These are phyloP conservation scores for Hydrolagus affinis DNA, from an alignment of 2,113 vertebrate species.

Conservation along the genomic window DNA sequence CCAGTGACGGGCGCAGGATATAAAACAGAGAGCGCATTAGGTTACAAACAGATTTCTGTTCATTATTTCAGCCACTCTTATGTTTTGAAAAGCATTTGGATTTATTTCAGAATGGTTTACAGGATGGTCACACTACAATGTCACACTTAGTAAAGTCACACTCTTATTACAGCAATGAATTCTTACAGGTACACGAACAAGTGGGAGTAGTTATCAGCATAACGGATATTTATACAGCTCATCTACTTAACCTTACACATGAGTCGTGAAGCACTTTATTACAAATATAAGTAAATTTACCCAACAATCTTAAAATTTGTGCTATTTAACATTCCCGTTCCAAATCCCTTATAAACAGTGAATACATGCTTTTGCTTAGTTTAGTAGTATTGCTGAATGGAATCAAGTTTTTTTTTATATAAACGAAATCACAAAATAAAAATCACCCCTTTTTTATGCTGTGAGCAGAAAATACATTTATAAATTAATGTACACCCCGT, in stretches of 20 bases:
- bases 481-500: constrained; percentile 32
- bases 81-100: constrained; percentile 26
- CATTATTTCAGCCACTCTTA: background rate
- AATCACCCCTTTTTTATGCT: constrained; percentile 24
- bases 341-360: constrained; percentile 24
- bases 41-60: too few species aligned
- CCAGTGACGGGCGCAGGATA: too few species aligned
- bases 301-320: constrained; percentile 21
- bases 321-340: constrained; percentile 23
- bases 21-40: too few species aligned
- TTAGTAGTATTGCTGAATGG: constrained; percentile 30
- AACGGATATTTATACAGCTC: constrained; percentile 14
- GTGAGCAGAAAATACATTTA: constrained; percentile 29
- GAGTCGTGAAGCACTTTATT: constrained; percentile 24
- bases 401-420: constrained; percentile 10
- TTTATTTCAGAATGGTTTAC: constrained; percentile 30
- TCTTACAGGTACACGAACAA: constrained; percentile 9
- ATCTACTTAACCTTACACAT: constrained; percentile 8
- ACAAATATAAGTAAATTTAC: constrained; percentile 29
- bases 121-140: constrained; percentile 26
- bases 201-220: constrained; percentile 18
- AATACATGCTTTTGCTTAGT: constrained; percentile 12
- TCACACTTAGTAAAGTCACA: constrained; percentile 27
- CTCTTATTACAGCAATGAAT: constrained; percentile 15
- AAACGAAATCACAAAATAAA: constrained; percentile 28